Evolutionary conservation across 2,888 invertebrate genomes (phyloP), one percentile per base, ranked within the genome.

Genomic region (Horisme vitalbata): DNA sequence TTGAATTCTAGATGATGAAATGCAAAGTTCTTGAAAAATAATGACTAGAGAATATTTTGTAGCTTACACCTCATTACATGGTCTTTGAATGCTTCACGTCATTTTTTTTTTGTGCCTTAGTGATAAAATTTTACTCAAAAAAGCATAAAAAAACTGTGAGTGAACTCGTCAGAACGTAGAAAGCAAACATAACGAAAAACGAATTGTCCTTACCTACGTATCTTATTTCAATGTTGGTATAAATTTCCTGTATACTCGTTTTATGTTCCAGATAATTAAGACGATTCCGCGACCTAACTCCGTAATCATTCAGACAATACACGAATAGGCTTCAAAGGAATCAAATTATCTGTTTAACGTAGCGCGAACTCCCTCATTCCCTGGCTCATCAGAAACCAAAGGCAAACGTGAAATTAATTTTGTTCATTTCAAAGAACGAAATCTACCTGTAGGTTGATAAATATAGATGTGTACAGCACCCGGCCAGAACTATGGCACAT

Each of bases 321-420:
- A 45, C 12, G 49, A 58, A 61, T 57, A 54, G 61, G 57, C 63
- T 55, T 71, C 71, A 72, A 71, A 76, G 65, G 61, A 65, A 66
- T 71, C 61, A 63, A 68, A 71, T 71, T 74, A 75, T 45, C 37
- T 34, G 45, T 45, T 50, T 31, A 44, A 36, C 49, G 49, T 49
- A n/a, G 27, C 39, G 44, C 15, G 20, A 44, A 26, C 32, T 45
- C 13, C 18, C 32, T 34, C 24, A 35, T 31, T 13, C 12, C 6
- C 30, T 28, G 28, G n/a, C 38, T 65, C 63, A 56, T 56, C 53
- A 52, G 58, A 65, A 67, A 71, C 61, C 63, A 59, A 72, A 74
- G 55, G 60, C 57, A 63, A 63, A 65, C 60, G 59, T 60, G 57
- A 65, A 68, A 75, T 73, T 69, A 73, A 71, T 68, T 49, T 68